These are phyloP conservation scores for Poecilus cupreus DNA, from an alignment of 2,888 invertebrate genomes.

Conservation along the genomic window DNA sequence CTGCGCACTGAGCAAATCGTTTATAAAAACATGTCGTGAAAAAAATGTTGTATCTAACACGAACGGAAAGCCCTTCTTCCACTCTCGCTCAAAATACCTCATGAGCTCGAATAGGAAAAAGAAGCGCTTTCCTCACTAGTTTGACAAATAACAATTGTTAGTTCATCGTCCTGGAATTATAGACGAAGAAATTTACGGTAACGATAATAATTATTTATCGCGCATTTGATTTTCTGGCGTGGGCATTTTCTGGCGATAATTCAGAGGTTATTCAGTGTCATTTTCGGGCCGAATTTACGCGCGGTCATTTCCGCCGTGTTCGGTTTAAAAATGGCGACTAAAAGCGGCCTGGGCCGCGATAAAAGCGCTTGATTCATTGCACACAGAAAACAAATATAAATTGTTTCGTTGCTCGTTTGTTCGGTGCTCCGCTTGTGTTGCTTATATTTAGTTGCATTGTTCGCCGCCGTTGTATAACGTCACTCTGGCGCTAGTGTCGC, in stretches of 20 bases:
- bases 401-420: background rate
- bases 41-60: too few relatives aligned
- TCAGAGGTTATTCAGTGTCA: background rate
- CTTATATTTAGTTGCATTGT: conserved; percentile 21
- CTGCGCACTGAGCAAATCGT: too few relatives aligned
- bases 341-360: conserved; percentile 28
- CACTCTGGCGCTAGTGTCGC: conserved; percentile 6
- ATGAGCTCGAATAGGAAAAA: too few relatives aligned
- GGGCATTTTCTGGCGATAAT: too few relatives aligned
- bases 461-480: background rate
- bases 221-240: background rate
- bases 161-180: too few relatives aligned
- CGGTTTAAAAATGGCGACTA: conserved; percentile 38
- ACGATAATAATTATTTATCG: background rate
- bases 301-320: background rate
- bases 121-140: too few relatives aligned
- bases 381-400: conserved; percentile 42
- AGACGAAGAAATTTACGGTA: too few relatives aligned
- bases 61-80: too few relatives aligned
- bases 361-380: conserved; percentile 37
- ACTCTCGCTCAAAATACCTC: too few relatives aligned
- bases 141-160: too few relatives aligned
- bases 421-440: background rate
- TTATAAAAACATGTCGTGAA: too few relatives aligned
- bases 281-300: background rate